Conservation (phyloP, 2,888 invertebrate species). For the Drosophila prostipennis region DNA sequence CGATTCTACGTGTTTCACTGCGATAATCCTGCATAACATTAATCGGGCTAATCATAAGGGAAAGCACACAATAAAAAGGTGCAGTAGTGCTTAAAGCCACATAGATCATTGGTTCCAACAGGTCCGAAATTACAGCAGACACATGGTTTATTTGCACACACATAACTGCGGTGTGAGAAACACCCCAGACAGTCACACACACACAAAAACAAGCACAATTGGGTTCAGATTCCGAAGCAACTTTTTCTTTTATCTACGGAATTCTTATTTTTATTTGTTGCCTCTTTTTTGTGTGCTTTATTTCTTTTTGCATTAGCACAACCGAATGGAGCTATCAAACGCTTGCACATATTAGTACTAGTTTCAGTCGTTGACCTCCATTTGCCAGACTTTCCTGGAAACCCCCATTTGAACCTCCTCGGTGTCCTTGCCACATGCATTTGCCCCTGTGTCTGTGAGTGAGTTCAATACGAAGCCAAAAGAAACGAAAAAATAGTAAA, state of each 20-base stretch:
- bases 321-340: slow-evolving; percentile 48
- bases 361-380: slow-evolving; percentile 82
- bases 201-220: slow-evolving; percentile 35
- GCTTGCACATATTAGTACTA: slow-evolving; percentile 65
- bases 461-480: slow-evolving; percentile 76
- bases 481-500: slow-evolving; percentile 81
- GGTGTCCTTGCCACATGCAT: slow-evolving; percentile 44
- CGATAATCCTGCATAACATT: slow-evolving; percentile 16
- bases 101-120: slow-evolving; percentile 49
- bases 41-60: slow-evolving; percentile 35
- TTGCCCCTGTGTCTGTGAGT: slow-evolving; percentile 57
- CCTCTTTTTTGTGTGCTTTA: slow-evolving; percentile 55
- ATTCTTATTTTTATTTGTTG: slow-evolving; percentile 50
- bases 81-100: slow-evolving; percentile 22
- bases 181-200: slow-evolving; percentile 31
- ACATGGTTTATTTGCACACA: slow-evolving; percentile 3
- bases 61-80: slow-evolving; percentile 37
- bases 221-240: slow-evolving; percentile 55
- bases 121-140: slow-evolving; percentile 36
- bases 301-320: slow-evolving; percentile 70
- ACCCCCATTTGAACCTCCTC: slow-evolving; percentile 6
- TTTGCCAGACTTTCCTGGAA: slow-evolving; percentile 67
- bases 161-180: slow-evolving; percentile 10
- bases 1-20: not conserved
- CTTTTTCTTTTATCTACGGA: slow-evolving; percentile 56